phyloP scores from a whole-genome alignment of 35 echinoderm and acorn worm species.

The Eucidaris tribuloides region DNA sequence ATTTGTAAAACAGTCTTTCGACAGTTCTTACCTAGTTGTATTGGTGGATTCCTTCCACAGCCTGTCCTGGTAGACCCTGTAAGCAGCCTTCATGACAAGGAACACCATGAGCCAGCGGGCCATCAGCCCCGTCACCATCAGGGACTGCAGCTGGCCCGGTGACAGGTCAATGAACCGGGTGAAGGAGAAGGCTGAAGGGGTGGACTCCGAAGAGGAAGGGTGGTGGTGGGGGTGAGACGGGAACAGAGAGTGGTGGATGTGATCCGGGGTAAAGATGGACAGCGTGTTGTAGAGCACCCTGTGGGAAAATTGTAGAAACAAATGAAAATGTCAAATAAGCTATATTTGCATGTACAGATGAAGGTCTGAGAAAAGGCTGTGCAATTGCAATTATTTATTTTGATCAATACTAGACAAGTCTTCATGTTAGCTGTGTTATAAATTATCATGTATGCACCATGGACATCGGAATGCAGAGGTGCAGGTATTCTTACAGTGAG shows the following conservation, averaged over 20 bases:
- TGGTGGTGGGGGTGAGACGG: not conserved
- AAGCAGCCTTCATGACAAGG: conserved; percentile 51
- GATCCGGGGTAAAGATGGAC: conserved; percentile 64
- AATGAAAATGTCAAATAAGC: too few relatives aligned
- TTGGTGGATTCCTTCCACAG: conserved; percentile 49
- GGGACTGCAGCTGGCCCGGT: conserved; percentile 55
- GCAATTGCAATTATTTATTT: too few relatives aligned
- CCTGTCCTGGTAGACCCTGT: conserved; percentile 62
- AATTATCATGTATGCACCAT: too few relatives aligned
- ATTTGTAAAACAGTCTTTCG: too few relatives aligned
- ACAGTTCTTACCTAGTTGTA: too few relatives aligned
- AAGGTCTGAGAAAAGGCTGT: too few relatives aligned
- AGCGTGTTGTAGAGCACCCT: conserved; percentile 69
- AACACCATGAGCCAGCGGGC: conserved; percentile 54
- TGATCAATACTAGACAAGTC: too few relatives aligned
- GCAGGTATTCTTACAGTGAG: too few relatives aligned
- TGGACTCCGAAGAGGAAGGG: not conserved
- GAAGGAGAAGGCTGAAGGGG: conserved; percentile 66
- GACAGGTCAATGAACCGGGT: conserved; percentile 67
- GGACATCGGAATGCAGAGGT: too few relatives aligned
- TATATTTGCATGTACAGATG: too few relatives aligned
- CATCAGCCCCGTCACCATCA: conserved; percentile 49
- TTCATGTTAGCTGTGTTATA: too few relatives aligned
- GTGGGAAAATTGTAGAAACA: not conserved
- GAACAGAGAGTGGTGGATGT: conserved; percentile 79